phyloP scores from a whole-genome alignment of 2,797 vertebrate genomes.

The Poliocrania exsul region DNA sequence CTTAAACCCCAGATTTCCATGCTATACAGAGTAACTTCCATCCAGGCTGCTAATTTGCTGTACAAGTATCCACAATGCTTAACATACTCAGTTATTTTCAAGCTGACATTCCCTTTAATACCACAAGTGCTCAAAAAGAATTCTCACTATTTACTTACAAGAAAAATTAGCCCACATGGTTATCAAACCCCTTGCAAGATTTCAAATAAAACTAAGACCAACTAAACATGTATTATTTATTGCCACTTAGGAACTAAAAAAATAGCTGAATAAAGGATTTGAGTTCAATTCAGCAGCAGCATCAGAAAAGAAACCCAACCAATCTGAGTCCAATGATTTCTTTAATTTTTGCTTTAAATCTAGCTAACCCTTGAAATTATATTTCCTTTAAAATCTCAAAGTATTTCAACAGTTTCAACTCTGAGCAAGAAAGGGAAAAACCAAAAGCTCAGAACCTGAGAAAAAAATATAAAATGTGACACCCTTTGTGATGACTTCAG shows the following conservation, averaged over 20 bases:
- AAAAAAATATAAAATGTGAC: background rate
- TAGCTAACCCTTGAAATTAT: background rate
- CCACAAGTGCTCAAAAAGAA: background rate
- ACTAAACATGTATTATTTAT: background rate
- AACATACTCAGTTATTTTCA: background rate
- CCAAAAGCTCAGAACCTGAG: background rate
- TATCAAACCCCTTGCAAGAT: background rate
- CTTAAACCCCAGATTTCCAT: background rate
- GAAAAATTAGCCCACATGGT: background rate
- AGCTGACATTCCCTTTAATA: background rate
- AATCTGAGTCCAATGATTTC: background rate
- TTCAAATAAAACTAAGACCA: background rate
- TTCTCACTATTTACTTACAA: background rate
- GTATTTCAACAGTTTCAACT: background rate
- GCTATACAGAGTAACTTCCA: background rate
- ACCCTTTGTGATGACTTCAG: background rate
- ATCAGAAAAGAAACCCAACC: background rate
- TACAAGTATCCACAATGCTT: background rate
- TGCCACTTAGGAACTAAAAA: background rate
- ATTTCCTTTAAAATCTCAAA: background rate
- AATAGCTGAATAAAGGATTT: background rate
- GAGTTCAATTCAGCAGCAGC: background rate
- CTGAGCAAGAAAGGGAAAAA: background rate
- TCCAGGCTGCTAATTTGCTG: background rate
- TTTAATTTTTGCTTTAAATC: background rate